A percentile compares a stretch with the other conserved stretches of the same genome.
Conservation (phyloP, 1,140 invertebrate species). For the Diploscapter pachys region DNA sequence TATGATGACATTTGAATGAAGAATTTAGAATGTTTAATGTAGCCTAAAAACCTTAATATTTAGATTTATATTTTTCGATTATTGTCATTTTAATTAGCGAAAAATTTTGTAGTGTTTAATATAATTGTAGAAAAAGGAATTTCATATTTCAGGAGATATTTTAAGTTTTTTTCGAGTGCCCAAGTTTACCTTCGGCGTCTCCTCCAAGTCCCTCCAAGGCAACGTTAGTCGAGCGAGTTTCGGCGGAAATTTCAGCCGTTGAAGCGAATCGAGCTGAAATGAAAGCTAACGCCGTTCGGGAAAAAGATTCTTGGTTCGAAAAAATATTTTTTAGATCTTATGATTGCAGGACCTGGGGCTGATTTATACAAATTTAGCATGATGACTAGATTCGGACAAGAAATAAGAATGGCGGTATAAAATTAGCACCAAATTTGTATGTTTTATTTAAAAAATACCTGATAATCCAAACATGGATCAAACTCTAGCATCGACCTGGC, state of each 20-base stretch:
- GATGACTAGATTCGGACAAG: not conserved
- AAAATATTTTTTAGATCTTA: not conserved
- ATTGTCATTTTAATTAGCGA: not conserved
- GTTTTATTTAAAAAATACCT: not conserved
- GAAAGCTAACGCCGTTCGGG: not conserved
- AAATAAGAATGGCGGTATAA: not conserved
- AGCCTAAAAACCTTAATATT: not conserved
- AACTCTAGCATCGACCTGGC: not conserved
- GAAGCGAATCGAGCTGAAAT: too few relatives aligned
- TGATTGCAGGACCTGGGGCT: not conserved
- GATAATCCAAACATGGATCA: conserved; percentile 6
- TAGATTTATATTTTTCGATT: not conserved
- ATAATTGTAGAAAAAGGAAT: not conserved
- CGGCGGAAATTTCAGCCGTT: too few relatives aligned
- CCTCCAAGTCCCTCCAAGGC: too few relatives aligned
- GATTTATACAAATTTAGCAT: not conserved
- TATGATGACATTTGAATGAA: not conserved
- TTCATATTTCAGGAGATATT: too few relatives aligned
- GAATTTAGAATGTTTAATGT: not conserved
- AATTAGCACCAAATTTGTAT: not conserved
- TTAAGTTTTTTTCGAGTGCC: too few relatives aligned
- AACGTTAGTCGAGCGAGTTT: too few relatives aligned
- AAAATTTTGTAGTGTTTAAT: not conserved
- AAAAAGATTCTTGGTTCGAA: conserved; percentile 7
- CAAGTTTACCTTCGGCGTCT: too few relatives aligned